Conservation (phyloP, 1,140 invertebrate species). For the Drosophila nannoptera region DNA sequence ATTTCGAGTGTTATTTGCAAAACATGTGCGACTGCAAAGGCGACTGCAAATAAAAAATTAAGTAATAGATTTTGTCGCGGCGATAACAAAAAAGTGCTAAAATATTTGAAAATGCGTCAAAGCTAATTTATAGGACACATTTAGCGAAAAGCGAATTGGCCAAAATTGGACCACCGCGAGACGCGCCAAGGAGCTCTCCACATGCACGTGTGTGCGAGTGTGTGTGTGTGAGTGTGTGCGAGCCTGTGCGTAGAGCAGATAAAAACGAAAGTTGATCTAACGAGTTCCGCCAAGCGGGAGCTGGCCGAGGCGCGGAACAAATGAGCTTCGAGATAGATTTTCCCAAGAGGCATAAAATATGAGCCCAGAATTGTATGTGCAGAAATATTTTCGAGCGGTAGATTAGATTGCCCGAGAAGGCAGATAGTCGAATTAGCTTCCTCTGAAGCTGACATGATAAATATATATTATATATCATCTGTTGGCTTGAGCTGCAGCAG, state of each 20-base stretch:
- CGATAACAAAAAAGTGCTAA: slow-evolving; percentile 76
- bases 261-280: slow-evolving; percentile 46
- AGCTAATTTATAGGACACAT: slow-evolving; percentile 65
- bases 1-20: slow-evolving; percentile 70
- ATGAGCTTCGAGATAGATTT: not conserved
- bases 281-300: not conserved
- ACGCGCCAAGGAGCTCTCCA: not conserved
- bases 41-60: slow-evolving; percentile 68
- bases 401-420: too few relatives aligned
- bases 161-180: slow-evolving; percentile 42
- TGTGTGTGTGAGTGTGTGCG: not conserved
- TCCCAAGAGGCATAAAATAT: not conserved
- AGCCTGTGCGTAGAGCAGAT: slow-evolving; percentile 7
- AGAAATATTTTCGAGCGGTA: too few relatives aligned
- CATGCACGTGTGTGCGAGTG: not conserved
- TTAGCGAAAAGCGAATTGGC: slow-evolving; percentile 33
- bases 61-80: slow-evolving; percentile 76
- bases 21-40: slow-evolving; percentile 60
- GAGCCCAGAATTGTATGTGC: not conserved
- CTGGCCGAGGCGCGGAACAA: not conserved
- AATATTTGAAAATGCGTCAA: slow-evolving; percentile 75
- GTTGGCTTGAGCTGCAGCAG: too few relatives aligned
- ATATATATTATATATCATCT: too few relatives aligned
- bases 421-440: too few relatives aligned
- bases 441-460: too few relatives aligned